Base-by-base conservation (phyloP, 2,113 vertebrate genomes). In the Vimba vimba region DNA sequence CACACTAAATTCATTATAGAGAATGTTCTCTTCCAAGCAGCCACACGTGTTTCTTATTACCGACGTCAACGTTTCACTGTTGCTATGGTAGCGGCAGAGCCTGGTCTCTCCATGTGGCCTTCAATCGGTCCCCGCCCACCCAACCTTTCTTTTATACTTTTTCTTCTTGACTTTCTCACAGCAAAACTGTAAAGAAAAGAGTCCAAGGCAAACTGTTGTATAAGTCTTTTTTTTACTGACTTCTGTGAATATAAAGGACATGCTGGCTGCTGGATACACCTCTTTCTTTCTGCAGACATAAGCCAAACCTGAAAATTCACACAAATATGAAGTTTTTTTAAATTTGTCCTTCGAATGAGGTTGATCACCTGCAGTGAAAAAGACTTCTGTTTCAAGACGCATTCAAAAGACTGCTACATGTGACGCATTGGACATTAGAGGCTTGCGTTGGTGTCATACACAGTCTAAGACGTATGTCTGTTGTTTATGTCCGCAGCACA, bases 31-130 rank as follows among this genome's bases (percentile, higher is more conserved):
- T 78, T 87, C 86, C 82, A 57, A 84, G 85, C 86, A 77, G 79
- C 57, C n/a, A 79, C 88, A 90, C 85, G 82, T 89, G 89, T 88
- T 90, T 85, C 84, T 87, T 82, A 90, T 90, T 89, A 87, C 78
- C 59, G 25, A 21, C 78, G 52, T 89, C 84, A 82, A 87, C 82
- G 77, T 89, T 88, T 82, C 59, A 39, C 85, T 50, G 88, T 90
- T 90, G 86, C 89, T 71, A 88, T 90, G 86, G 89, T 7, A 83
- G 79, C 82, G 0, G 81, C 76, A 82, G 50, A 84, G 85, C 78
- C 85, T 85, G 82, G 55, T 75, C 82, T 78, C 69, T 84, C 82
- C 60, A 69, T 74, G 85, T 85, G 88, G 79, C 86, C 89, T 86
- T 84, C 76, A 52, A 77, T 87, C 15, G 43, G 57, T 74, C 64